Conservation (phyloP, 2,888 invertebrate species). For the Hybos culiciformis region DNA sequence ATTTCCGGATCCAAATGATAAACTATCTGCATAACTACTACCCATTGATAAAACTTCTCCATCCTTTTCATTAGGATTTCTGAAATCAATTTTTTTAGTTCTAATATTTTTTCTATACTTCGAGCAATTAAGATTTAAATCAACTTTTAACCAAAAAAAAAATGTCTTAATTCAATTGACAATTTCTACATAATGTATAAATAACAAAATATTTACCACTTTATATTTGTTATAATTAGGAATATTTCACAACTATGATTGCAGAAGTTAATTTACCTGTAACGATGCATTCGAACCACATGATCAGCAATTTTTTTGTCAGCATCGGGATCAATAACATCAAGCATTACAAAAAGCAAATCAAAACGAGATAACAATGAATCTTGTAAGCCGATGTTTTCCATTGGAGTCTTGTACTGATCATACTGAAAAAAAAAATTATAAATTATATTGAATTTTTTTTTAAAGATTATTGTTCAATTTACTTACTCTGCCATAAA, state of each 20-base stretch:
- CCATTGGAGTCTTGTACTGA: conserved; percentile 98
- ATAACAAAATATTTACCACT: too few relatives aligned
- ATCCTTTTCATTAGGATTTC: conserved; percentile 85
- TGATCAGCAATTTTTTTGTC: conserved; percentile 92
- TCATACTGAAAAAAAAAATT: conserved; percentile 57
- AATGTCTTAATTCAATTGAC: too few relatives aligned
- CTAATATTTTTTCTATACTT: too few relatives aligned
- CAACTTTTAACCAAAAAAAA: too few relatives aligned
- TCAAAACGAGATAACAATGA: conserved; percentile 96
- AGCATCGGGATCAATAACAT: conserved; percentile 77
- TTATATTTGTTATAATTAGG: not conserved
- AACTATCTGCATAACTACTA: conserved; percentile 58
- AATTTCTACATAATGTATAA: too few relatives aligned
- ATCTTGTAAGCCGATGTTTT: conserved; percentile 97
- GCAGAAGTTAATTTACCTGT: conserved; percentile 41
- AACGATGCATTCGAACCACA: conserved; percentile 94
- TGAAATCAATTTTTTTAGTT: conserved; percentile 27
- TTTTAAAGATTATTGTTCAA: not conserved
- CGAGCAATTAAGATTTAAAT: too few relatives aligned
- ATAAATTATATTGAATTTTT: not conserved
- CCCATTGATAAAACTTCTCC: conserved; percentile 84
- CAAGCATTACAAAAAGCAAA: conserved; percentile 92
- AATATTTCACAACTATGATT: not conserved
- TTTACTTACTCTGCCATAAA: conserved; percentile 71
- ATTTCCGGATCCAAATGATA: conserved; percentile 68